Percentiles rank a stretch among this genome's conserved stretches.
Evolutionary conservation across 1,140 invertebrate genomes (phyloP).

Genomic region (Bombus impatiens): DNA sequence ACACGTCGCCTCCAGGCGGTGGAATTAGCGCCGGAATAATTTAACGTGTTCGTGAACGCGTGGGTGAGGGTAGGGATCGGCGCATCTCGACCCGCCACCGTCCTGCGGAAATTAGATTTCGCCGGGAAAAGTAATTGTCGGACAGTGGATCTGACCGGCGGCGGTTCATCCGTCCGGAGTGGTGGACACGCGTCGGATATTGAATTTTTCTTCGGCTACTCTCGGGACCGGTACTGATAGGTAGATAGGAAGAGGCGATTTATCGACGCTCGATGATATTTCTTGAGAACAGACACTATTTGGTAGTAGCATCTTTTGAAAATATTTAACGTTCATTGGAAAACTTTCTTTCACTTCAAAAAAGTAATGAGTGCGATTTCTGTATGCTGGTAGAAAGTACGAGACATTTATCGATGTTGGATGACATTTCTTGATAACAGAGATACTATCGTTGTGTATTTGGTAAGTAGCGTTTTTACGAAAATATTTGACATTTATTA

Average conservation of each 20-base stretch:
- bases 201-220: neutral
- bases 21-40: constrained; percentile 51
- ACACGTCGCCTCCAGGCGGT: constrained; percentile 28
- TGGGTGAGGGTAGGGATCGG: too few relatives aligned
- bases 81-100: neutral
- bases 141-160: constrained; percentile 5
- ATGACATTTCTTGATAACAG: too few relatives aligned
- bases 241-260: neutral
- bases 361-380: too few relatives aligned
- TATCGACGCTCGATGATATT: neutral
- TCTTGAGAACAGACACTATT: neutral
- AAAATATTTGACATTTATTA: too few relatives aligned
- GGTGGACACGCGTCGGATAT: constrained; percentile 16
- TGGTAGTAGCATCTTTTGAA: too few relatives aligned
- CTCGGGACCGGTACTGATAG: too few relatives aligned
- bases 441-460: too few relatives aligned
- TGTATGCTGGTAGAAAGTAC: too few relatives aligned
- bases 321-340: too few relatives aligned
- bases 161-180: neutral
- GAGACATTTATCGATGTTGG: too few relatives aligned
- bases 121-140: constrained; percentile 40
- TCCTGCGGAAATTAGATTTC: constrained; percentile 44
- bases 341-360: too few relatives aligned
- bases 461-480: too few relatives aligned
- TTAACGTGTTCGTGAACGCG: constrained; percentile 45